Evolutionary conservation across 2,113 vertebrate species (phyloP), one percentile per base, ranked within the genome.

Genomic region (Gymnogyps californianus): DNA sequence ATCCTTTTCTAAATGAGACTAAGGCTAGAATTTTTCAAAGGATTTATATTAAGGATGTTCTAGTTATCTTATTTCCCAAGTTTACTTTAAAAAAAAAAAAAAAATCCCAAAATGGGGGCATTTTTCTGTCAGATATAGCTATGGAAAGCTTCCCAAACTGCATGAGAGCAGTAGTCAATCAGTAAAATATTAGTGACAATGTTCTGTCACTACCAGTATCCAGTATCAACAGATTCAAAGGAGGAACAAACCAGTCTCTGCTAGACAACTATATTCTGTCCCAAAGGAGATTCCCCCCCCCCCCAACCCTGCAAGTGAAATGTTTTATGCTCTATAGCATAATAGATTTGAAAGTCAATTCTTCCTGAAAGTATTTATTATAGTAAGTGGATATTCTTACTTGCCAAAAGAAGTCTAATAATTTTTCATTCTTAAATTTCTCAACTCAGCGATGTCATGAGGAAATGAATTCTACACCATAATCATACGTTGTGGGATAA

Each of bases 331-430:
- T 85, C 58, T 89, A 54, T 42, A 85, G 69, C 54, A 49, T 92
- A 82, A 86, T 40, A 82, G 46, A 82, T 86, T 92, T 89, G 17
- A 90, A 54, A 88, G 62, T 85, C 26, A 59, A 11, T 81, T 85
- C 31, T 81, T 89, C 89, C n/a, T 89, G 47, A 84, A 94, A 84
- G 36, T 75, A 94, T 94, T 83, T 88, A 87, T 87, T 91, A 61
- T 81, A 86, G n/a, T 51, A 82, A 57, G 47, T 82, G 47, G 47
- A 90, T 78, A 72, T 78, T 86, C 76, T 86, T 92, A 92, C 57
- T 86, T 90, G 70, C 47, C 81, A 74, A 90, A 86, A 80, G 54
- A 87, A 90, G 66, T 69, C 66, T 79, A 77, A 62, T 95, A 75
- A 70, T 70, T 90, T 90, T 75, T 83, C 62, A 80, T 57, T 90